Conservation (phyloP, 2,797 vertebrate species). For the Acanthurus tractus region DNA sequence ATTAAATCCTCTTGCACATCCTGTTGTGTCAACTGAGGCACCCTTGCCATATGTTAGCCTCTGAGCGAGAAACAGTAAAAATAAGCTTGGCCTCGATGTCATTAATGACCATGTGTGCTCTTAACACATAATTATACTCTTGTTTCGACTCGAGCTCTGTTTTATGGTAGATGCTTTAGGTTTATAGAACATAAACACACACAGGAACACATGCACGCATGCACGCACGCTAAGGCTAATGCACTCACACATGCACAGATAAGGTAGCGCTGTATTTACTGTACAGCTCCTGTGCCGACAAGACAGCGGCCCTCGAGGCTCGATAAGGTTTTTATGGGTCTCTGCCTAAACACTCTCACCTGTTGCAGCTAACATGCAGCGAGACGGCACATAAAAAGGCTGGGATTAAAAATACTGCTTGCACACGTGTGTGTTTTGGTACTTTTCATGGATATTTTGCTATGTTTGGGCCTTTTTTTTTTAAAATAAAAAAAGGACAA, state of each 20-base stretch:
- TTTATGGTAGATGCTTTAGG: constrained; percentile 55
- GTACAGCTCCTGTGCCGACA: constrained; percentile 41
- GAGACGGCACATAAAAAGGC: constrained; percentile 7
- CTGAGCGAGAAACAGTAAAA: constrained; percentile 69
- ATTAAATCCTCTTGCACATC: constrained; percentile 42
- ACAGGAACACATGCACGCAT: not conserved
- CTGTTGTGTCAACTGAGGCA: constrained; percentile 56
- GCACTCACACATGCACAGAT: not conserved
- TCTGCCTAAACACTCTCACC: constrained; percentile 52
- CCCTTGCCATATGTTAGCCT: constrained; percentile 72
- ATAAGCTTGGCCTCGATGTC: constrained; percentile 33
- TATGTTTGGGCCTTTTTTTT: not conserved
- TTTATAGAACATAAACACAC: constrained; percentile 53
- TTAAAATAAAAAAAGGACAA: constrained; percentile 9
- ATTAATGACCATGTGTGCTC: constrained; percentile 69
- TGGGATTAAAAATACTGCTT: not conserved
- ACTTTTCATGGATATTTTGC: not conserved
- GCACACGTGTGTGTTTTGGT: not conserved
- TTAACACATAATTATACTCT: constrained; percentile 69
- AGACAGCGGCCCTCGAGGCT: constrained; percentile 66
- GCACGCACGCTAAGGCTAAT: constrained; percentile 6
- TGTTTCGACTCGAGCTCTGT: constrained; percentile 53
- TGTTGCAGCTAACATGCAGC: constrained; percentile 17
- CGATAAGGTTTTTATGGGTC: constrained; percentile 51
- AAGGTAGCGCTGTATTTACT: constrained; percentile 31